Conservation (phyloP, 2,797 vertebrate species). For the Brachyalestes nurse region DNA sequence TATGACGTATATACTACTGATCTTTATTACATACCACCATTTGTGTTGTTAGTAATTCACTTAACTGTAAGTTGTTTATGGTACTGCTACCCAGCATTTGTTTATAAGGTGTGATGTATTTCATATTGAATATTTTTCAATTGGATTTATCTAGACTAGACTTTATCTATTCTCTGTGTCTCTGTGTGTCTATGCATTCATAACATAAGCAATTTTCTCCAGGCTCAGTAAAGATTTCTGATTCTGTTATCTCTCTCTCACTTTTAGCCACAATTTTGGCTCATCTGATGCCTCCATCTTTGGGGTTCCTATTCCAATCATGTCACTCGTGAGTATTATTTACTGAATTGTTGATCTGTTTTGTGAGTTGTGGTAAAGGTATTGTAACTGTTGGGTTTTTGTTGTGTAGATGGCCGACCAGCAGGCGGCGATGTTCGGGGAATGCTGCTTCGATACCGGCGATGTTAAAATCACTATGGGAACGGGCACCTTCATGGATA, state of each 20-base stretch:
- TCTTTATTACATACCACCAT: too few relatives aligned
- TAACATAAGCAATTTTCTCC: too few relatives aligned
- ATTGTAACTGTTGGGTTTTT: neutral
- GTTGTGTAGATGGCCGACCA: slow-evolving; percentile 90
- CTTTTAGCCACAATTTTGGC: slow-evolving; percentile 86
- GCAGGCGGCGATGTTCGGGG: slow-evolving; percentile 96
- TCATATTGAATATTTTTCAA: too few relatives aligned
- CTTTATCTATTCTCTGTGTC: too few relatives aligned
- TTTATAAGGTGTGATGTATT: too few relatives aligned
- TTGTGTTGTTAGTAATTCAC: too few relatives aligned
- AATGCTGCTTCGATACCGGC: slow-evolving; percentile 92
- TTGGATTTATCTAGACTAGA: too few relatives aligned
- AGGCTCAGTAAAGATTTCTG: too few relatives aligned
- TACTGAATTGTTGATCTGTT: neutral
- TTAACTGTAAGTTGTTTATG: too few relatives aligned
- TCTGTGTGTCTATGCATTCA: too few relatives aligned
- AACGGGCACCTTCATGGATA: slow-evolving; percentile 92
- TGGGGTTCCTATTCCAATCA: slow-evolving; percentile 87
- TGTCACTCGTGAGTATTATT: slow-evolving; percentile 88
- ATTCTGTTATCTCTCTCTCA: neutral
- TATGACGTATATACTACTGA: too few relatives aligned
- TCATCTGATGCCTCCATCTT: slow-evolving; percentile 86
- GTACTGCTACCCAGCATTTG: too few relatives aligned
- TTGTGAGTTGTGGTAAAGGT: neutral
- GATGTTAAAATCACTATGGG: slow-evolving; percentile 97